phyloP scores from a whole-genome alignment of 2,113 vertebrate species.

The Hyaena hyaena region DNA sequence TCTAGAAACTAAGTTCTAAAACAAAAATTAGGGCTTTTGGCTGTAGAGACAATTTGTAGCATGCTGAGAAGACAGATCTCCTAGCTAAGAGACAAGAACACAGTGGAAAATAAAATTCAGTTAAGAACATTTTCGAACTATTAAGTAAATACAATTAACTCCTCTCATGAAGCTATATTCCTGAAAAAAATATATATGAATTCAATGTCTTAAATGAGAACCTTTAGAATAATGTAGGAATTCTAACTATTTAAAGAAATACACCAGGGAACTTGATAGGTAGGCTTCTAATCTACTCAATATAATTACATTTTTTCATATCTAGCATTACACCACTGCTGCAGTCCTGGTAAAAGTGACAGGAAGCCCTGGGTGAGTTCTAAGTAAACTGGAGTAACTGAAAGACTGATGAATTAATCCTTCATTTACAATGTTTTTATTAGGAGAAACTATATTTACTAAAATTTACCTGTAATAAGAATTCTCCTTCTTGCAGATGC shows the following conservation, averaged over 20 bases:
- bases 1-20: neutral
- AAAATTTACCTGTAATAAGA: slow-evolving; percentile 88
- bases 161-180: neutral
- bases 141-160: neutral
- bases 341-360: neutral
- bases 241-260: neutral
- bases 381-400: neutral
- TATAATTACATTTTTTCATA: neutral
- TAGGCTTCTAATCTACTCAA: neutral
- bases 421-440: neutral
- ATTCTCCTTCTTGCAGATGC: slow-evolving; percentile 88
- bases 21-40: neutral
- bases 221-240: neutral
- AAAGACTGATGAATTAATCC: neutral
- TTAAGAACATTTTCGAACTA: neutral
- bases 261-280: neutral
- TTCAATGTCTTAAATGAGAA: neutral
- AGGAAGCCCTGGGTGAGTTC: neutral
- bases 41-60: neutral
- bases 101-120: neutral
- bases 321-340: too few relatives aligned
- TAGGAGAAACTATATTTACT: neutral
- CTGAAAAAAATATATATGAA: neutral
- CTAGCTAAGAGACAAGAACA: neutral
- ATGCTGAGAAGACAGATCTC: neutral